Conservation (phyloP, 2,888 invertebrate genomes). For the Eupithecia subumbrata region DNA sequence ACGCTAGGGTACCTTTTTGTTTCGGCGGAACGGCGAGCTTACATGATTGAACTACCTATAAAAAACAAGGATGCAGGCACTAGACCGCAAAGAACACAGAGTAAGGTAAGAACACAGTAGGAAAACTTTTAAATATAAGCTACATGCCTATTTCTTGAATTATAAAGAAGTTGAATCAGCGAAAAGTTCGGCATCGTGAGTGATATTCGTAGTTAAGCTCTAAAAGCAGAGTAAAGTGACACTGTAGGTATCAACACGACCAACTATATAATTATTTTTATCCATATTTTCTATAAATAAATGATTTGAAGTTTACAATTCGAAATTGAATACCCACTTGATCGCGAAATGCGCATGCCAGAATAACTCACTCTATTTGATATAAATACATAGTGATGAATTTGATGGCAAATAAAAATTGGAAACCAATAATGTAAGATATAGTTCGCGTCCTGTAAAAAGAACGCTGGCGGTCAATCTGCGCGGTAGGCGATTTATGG, state of each 20-base stretch:
- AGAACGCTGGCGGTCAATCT: too few species aligned
- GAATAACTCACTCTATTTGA: neutral
- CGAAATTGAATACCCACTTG: neutral
- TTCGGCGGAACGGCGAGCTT: constrained; percentile 12
- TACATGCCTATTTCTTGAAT: neutral
- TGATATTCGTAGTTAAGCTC: neutral
- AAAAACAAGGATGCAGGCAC: constrained; percentile 22
- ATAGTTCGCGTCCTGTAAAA: too few species aligned
- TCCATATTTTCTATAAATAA: too few species aligned
- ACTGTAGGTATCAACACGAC: too few species aligned
- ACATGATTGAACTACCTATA: constrained; percentile 37
- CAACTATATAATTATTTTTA: too few species aligned
- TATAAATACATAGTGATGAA: too few species aligned
- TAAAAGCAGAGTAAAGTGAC: too few species aligned
- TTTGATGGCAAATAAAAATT: too few species aligned
- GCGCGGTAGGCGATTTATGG: too few species aligned
- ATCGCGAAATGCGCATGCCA: neutral
- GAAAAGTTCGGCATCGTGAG: neutral
- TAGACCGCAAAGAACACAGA: constrained; percentile 14
- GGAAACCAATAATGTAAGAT: too few species aligned
- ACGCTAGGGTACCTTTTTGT: constrained; percentile 18
- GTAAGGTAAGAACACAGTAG: neutral
- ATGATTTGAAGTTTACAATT: too few species aligned
- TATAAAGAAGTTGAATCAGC: neutral
- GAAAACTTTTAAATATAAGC: neutral